A percentile compares a stretch with the other conserved stretches of the same genome.
Conservation (phyloP, 1,140 invertebrate species). For the Aphidius gifuensis region DNA sequence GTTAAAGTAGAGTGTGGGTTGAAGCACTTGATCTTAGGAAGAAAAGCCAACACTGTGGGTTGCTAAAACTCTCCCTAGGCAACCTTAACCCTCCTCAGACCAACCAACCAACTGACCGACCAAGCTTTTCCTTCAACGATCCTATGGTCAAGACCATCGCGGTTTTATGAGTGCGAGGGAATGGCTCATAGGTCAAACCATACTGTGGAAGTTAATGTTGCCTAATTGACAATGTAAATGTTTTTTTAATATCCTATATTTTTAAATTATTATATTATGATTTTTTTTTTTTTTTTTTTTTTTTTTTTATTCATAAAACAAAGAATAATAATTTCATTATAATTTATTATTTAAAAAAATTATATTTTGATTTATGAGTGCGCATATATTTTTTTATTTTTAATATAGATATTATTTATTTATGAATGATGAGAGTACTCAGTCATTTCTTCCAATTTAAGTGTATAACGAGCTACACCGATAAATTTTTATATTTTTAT, state of each 20-base stretch:
- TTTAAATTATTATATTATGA: neutral
- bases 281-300: neutral
- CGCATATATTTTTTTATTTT: neutral
- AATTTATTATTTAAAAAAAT: no score
- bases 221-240: slow-evolving; percentile 37
- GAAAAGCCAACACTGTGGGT: slow-evolving; percentile 30
- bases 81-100: slow-evolving; percentile 12
- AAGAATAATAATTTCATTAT: no score
- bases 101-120: slow-evolving; percentile 26
- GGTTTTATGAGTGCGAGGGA: slow-evolving; percentile 36
- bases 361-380: no score
- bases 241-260: slow-evolving; percentile 11
- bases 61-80: slow-evolving; percentile 29
- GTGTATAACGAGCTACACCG: slow-evolving; percentile 55
- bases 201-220: slow-evolving; percentile 37
- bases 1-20: slow-evolving; percentile 24
- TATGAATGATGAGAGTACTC: slow-evolving; percentile 55
- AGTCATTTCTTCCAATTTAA: slow-evolving; percentile 57
- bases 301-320: no score
- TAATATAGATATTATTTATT: slow-evolving; percentile 41
- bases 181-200: slow-evolving; percentile 35
- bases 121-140: slow-evolving; percentile 18
- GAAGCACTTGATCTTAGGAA: slow-evolving; percentile 44
- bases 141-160: slow-evolving; percentile 22
- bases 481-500: slow-evolving; percentile 52